A percentile compares a stretch with the other conserved stretches of the same genome.
Evolutionary conservation across 1,140 invertebrate species (phyloP).

Genomic region (Polypedilum vanderplanki): DNA sequence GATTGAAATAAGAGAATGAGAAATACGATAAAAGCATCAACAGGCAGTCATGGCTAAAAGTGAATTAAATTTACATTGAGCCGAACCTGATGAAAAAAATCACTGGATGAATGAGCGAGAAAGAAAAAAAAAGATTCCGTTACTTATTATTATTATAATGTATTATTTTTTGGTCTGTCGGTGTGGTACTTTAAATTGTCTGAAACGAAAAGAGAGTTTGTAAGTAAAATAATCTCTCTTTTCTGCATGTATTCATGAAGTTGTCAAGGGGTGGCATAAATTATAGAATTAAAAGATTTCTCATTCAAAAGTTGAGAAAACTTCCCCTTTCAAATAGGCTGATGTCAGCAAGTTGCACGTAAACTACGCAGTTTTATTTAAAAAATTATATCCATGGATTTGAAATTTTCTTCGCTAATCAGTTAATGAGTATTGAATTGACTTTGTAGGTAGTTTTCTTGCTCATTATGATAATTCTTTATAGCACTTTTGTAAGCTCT

Average conservation of each 20-base stretch:
- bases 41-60: not conserved
- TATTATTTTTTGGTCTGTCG: slow-evolving; percentile 11
- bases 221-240: slow-evolving; percentile 14
- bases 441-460: too few species aligned
- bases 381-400: too few species aligned
- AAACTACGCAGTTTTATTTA: too few species aligned
- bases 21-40: not conserved
- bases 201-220: not conserved
- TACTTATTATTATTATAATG: not conserved
- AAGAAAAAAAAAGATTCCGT: not conserved
- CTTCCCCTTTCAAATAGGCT: too few species aligned
- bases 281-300: too few species aligned
- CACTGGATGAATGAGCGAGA: too few species aligned
- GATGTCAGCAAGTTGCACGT: too few species aligned
- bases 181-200: slow-evolving; percentile 12
- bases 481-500: too few species aligned
- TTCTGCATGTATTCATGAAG: not conserved
- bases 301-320: too few species aligned
- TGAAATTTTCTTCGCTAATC: too few species aligned
- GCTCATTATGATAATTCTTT: too few species aligned
- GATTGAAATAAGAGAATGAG: slow-evolving; percentile 17
- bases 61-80: slow-evolving; percentile 19
- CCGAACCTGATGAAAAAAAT: not conserved
- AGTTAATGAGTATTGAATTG: too few species aligned
- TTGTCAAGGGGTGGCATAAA: not conserved